Conservation (phyloP, 2,888 invertebrate species). For the Pyrrhia umbra region DNA sequence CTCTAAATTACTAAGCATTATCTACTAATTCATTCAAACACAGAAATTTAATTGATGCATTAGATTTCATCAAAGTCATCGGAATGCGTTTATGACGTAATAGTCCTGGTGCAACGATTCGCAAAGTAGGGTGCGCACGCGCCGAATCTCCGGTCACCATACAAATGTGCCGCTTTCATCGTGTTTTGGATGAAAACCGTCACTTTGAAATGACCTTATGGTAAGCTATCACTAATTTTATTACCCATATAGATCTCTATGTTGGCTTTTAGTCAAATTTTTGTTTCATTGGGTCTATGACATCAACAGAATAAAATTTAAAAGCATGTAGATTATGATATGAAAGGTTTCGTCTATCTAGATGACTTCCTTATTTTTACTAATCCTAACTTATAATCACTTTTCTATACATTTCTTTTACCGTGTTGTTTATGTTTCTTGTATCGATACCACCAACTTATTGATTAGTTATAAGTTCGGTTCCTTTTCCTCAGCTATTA, state of each 20-base stretch:
- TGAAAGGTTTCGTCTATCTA: neutral
- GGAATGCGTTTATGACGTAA: constrained; percentile 32
- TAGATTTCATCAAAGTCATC: constrained; percentile 29
- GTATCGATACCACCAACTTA: neutral
- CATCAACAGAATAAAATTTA: too few relatives aligned
- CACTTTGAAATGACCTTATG: neutral
- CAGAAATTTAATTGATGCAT: neutral
- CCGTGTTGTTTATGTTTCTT: neutral
- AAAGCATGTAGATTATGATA: too few relatives aligned
- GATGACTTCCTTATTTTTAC: neutral
- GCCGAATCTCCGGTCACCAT: constrained; percentile 33
- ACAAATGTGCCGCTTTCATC: constrained; percentile 36
- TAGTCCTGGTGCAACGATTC: constrained; percentile 43
- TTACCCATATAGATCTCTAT: neutral
- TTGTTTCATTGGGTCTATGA: too few relatives aligned
- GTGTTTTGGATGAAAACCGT: neutral
- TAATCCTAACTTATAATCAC: neutral
- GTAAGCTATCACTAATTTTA: neutral
- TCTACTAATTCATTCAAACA: neutral
- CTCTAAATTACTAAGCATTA: too few relatives aligned
- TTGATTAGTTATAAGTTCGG: neutral
- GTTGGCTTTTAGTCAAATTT: neutral
- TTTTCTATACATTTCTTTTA: neutral
- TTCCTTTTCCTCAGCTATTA: constrained; percentile 19
- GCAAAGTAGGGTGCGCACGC: constrained; percentile 40